phyloP scores from a whole-genome alignment of 2,888 invertebrate genomes.

The Ethmia dodecea region DNA sequence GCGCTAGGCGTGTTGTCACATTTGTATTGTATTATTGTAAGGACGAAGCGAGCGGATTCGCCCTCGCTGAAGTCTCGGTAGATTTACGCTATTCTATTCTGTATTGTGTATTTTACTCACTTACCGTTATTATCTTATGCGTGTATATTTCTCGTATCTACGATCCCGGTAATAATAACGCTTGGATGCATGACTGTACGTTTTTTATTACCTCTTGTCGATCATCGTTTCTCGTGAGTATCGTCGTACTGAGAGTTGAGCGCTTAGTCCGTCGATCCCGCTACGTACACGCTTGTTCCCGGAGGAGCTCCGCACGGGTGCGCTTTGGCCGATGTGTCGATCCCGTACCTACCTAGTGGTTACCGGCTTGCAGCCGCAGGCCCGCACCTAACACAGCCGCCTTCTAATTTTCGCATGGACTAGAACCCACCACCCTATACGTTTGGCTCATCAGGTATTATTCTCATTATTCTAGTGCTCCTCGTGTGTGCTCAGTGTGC shows the following conservation, averaged over 20 bases:
- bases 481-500: slow-evolving; percentile 71
- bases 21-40: slow-evolving; percentile 75
- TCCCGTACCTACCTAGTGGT: slow-evolving; percentile 61
- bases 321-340: slow-evolving; percentile 72
- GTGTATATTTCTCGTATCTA: slow-evolving; percentile 77
- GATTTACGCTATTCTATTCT: slow-evolving; percentile 72
- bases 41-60: slow-evolving; percentile 66
- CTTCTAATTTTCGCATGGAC: slow-evolving; percentile 76
- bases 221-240: slow-evolving; percentile 69
- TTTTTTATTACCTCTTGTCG: slow-evolving; percentile 80
- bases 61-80: slow-evolving; percentile 71
- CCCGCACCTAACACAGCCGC: slow-evolving; percentile 75
- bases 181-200: slow-evolving; percentile 93
- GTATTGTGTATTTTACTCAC: slow-evolving; percentile 69
- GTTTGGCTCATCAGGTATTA: slow-evolving; percentile 77
- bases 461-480: slow-evolving; percentile 72
- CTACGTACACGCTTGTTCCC: slow-evolving; percentile 75
- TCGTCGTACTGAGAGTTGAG: slow-evolving; percentile 72
- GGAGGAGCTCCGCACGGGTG: slow-evolving; percentile 69
- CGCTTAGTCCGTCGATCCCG: slow-evolving; percentile 74
- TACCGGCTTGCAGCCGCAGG: slow-evolving; percentile 68
- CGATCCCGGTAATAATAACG: slow-evolving; percentile 92
- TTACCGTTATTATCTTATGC: slow-evolving; percentile 72
- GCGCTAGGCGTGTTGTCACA: slow-evolving; percentile 73
- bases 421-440: slow-evolving; percentile 75